Evolutionary conservation across 2,888 invertebrate species (phyloP).

Genomic region (Ophion slaviceki): DNA sequence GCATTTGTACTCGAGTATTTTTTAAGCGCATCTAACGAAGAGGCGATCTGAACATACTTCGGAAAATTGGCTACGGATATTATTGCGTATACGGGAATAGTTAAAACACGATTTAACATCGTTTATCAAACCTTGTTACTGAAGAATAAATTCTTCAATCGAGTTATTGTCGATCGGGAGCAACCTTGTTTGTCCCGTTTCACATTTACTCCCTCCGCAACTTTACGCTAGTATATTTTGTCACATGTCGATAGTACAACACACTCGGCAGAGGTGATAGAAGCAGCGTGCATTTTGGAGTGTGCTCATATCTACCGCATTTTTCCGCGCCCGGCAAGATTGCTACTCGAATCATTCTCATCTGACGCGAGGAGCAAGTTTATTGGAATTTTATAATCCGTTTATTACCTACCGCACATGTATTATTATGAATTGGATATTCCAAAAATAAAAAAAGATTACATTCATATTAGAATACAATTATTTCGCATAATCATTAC

Average conservation of each 20-base stretch:
- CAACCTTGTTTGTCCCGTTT: slow-evolving; percentile 44
- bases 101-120: slow-evolving; percentile 33
- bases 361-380: neutral
- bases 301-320: neutral
- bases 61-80: too few species aligned
- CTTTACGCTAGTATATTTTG: neutral
- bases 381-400: neutral
- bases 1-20: too few species aligned
- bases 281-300: neutral
- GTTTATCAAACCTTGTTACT: slow-evolving; percentile 47
- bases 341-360: neutral
- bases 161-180: slow-evolving; percentile 35
- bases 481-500: neutral
- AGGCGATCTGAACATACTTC: too few species aligned
- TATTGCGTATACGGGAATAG: neutral
- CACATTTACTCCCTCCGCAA: slow-evolving; percentile 28
- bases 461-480: neutral
- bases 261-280: neutral
- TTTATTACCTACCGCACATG: neutral
- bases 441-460: neutral
- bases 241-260: neutral
- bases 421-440: neutral
- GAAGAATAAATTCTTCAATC: slow-evolving; percentile 50
- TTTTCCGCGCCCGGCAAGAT: neutral
- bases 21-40: too few species aligned